These are phyloP conservation scores for Omphaloscelis lunosa DNA, from an alignment of 2,888 invertebrate species.

Conservation along the genomic window DNA sequence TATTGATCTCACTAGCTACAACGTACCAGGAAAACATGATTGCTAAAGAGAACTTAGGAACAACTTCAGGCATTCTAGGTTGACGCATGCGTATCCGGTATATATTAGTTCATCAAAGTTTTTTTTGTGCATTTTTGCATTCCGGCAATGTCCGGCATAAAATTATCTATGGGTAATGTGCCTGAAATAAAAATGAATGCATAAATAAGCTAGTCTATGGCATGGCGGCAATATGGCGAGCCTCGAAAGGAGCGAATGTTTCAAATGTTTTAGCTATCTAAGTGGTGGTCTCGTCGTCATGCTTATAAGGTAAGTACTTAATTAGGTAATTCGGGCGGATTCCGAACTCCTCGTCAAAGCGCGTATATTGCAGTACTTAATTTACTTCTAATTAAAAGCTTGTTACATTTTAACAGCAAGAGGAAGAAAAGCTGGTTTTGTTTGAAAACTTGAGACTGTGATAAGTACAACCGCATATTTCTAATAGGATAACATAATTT, in stretches of 20 bases:
- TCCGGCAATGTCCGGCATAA: neutral
- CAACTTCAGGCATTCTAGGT: conserved; percentile 26
- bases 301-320: neutral
- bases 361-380: neutral
- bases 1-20: conserved; percentile 36
- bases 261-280: neutral
- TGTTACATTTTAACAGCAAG: no score
- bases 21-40: conserved; percentile 43
- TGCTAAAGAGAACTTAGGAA: conserved; percentile 19
- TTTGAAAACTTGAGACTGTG: no score
- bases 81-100: conserved; percentile 41
- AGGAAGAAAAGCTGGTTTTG: no score
- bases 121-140: no score
- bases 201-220: neutral
- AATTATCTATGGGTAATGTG: neutral
- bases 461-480: no score
- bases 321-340: neutral
- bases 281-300: neutral
- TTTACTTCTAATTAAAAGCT: no score
- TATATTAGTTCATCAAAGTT: no score
- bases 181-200: no score
- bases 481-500: no score
- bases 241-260: neutral
- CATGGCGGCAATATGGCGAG: neutral
- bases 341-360: neutral